Base-by-base conservation (phyloP, 1,140 invertebrate genomes). In the Chrysomallon squamiferum region DNA sequence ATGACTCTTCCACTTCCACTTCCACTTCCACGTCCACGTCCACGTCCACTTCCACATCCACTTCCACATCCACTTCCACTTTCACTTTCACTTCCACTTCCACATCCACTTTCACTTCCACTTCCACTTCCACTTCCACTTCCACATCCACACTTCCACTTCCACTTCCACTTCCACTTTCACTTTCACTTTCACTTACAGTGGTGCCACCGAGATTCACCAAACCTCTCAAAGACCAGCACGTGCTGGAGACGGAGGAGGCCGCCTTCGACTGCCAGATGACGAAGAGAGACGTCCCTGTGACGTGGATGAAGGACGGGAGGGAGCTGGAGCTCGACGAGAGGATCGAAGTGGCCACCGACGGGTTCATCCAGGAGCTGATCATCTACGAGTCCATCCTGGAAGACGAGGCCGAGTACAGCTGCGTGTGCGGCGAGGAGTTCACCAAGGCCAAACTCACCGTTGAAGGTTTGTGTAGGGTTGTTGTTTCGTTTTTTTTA, bases 301-400 rank as follows among this genome's bases (percentile, higher is more conserved):
- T 82, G 30, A 81, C 78, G 52, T 85, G 84, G 84, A 59, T 78
- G 22, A 82, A 80, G 62, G 92, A 93, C 72, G 92, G 92, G 33
- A 91, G 96, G 86, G 74, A 73, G 62, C 49, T 84, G 7, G 65
- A 62, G 45, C 66, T 72, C 20, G 73, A 69, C 59, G 94, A 96
- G 76, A 93, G 95, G 67, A 88, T 96, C 49, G 93, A 95, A 27
- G 71, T 81, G 18, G 50, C 59, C 32, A 68, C 73, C n/a, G 82
- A 85, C 59, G 68, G 69, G 5, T 78, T 71, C 47, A 65, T 68
- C 9, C 82, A 85, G 41, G 78, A 76, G 61, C 72, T 85, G 22
- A 69, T 75, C 50, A 74, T 85, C 20, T 66, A 73, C 15, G 74
- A 81, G 47, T 71, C 77, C 9, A 75, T 65, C 7, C 27, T 80